Evolutionary conservation across 2,888 invertebrate genomes (phyloP), one percentile per base, ranked within the genome.

Genomic region (Caenorhabditis sulstoni): DNA sequence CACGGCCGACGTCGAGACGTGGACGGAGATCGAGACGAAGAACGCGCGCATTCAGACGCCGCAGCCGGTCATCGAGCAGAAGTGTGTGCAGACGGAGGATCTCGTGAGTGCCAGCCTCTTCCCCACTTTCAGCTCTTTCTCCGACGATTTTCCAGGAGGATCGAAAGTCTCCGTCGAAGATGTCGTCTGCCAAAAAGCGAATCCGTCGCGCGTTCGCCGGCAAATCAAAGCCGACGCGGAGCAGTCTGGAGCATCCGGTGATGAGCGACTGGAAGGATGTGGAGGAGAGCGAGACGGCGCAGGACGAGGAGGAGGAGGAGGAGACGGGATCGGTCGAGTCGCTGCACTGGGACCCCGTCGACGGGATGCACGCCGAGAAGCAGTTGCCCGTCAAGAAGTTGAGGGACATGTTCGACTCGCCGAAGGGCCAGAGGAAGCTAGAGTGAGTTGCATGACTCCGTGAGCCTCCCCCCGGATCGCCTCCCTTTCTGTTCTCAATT

Each of bases 301-400:
- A 41, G n/a, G 78, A 67, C 22, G 84, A 81, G 14, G 82, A 82
- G n/a, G 74, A 82, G n/a, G 74, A 62, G 18, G 81, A 84, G 47
- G 83, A 81, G 14, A 77, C 70, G 11, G 86, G 81, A 53, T 82
- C 82, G 9, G 83, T 81, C 9, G 86, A 86, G 64, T 79, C 79
- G 22, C 78, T 88, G 16, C 87, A 89, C 81, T 89, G 89, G 89
- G 88, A 89, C 68, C 89, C 89, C 22, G 67, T 81, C 0, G 79
- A 84, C 55, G 90, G 90, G 23, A 80, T 90, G 85, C 90, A 90
- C 73, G 90, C 90, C 11, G 90, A 90, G 80, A 87, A 87, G 59
- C 90, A 90, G 68, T 71, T 85, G 50, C 86, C 87, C 0, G 90
- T 90, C 9, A 83, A 84, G 41, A 85, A 87, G 62, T 75, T 90